A percentile compares a stretch with the other conserved stretches of the same genome.
phyloP scores from a whole-genome alignment of 2,797 vertebrate species.

The Dicrostonyx torquatus region DNA sequence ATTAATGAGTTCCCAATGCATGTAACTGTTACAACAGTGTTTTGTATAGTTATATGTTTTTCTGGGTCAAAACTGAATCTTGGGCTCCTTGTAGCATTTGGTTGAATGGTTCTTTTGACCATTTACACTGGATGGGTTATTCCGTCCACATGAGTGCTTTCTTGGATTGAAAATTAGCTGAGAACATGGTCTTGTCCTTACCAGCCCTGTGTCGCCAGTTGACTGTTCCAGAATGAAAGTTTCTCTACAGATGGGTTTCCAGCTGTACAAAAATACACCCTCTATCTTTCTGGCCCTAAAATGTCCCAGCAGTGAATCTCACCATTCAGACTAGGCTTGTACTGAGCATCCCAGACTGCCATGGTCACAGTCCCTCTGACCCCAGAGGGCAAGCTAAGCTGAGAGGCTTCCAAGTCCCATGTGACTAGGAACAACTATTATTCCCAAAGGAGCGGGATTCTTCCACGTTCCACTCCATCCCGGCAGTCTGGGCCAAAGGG shows the following conservation, averaged over 20 bases:
- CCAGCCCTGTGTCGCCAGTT: neutral
- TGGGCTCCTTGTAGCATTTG: neutral
- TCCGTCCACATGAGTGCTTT: neutral
- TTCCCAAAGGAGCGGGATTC: constrained; percentile 50
- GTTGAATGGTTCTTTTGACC: neutral
- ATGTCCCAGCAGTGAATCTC: neutral
- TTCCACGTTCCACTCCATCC: neutral
- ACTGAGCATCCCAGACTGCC: neutral
- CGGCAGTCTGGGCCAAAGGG: neutral
- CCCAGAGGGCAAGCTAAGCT: neutral
- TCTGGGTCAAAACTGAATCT: neutral
- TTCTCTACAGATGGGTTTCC: constrained; percentile 5
- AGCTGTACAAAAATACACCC: neutral
- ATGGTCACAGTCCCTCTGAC: neutral
- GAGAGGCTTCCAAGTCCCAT: neutral
- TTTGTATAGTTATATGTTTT: neutral
- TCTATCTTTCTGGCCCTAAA: neutral
- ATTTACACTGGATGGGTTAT: neutral
- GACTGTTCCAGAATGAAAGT: neutral
- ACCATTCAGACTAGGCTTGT: neutral
- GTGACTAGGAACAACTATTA: neutral
- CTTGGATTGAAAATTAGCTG: constrained; percentile 57
- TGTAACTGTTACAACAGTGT: neutral
- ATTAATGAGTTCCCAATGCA: neutral
- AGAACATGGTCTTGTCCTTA: constrained; percentile 8